phyloP scores from a whole-genome alignment of 2,113 vertebrate genomes.

The Oplegnathus fasciatus region DNA sequence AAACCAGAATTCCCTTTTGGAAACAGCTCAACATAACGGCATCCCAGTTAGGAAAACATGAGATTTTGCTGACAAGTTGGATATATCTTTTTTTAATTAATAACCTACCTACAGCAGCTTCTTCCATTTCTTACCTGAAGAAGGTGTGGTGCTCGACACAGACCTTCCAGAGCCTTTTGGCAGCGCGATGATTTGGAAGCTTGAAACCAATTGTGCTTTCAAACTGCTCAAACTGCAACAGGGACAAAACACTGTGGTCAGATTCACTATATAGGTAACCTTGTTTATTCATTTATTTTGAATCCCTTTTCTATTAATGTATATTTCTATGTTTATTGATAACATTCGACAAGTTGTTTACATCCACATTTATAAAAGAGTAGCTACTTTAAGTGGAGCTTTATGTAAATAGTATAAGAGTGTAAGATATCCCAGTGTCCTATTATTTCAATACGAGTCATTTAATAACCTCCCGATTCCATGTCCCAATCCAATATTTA shows the following conservation, averaged over 20 bases:
- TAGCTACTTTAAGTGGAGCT: neutral
- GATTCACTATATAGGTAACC: neutral
- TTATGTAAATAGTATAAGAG: conserved; percentile 3
- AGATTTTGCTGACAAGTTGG: neutral
- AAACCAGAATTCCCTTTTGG: neutral
- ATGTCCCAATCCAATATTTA: neutral
- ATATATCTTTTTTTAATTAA: neutral
- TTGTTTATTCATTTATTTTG: neutral
- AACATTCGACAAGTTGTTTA: neutral
- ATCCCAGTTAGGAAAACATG: neutral
- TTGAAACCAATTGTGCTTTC: conserved; percentile 99
- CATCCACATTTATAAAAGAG: neutral
- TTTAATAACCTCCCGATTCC: conserved; percentile 4
- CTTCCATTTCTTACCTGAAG: conserved; percentile 89
- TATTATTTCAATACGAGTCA: neutral
- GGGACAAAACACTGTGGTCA: neutral
- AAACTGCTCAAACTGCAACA: conserved; percentile 95
- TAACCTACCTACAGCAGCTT: neutral
- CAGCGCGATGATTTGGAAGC: conserved; percentile 95
- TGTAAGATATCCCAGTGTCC: neutral
- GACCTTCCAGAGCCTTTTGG: conserved; percentile 98
- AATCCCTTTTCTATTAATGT: too few relatives aligned
- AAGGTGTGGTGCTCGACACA: conserved; percentile 99
- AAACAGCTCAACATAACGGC: neutral
- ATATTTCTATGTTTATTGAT: neutral